Evolutionary conservation across 2,888 invertebrate species (phyloP).

Genomic region (Amphipyra berbera): DNA sequence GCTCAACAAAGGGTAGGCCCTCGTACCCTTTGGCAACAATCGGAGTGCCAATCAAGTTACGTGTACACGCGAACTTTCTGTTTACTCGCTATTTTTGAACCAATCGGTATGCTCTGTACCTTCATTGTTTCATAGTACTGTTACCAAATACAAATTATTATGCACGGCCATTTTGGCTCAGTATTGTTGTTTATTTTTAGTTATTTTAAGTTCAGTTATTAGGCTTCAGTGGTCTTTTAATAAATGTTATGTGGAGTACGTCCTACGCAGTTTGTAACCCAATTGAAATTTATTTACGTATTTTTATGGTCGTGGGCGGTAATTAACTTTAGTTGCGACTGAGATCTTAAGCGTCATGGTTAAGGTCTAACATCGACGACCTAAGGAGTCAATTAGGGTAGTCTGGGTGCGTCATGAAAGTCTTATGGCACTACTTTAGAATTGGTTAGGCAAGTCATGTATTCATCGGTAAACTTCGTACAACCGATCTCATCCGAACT

Average conservation of each 20-base stretch:
- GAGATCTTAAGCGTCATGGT: slow-evolving; percentile 11
- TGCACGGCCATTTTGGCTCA: slow-evolving; percentile 3
- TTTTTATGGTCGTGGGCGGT: slow-evolving; percentile 4
- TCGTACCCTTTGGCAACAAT: slow-evolving; percentile 20
- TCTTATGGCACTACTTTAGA: not conserved
- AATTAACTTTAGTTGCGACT: slow-evolving; percentile 2
- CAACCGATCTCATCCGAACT: too few relatives aligned
- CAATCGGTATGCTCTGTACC: slow-evolving; percentile 15
- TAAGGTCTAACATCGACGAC: not conserved
- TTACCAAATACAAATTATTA: slow-evolving; percentile 24
- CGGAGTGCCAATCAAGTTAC: slow-evolving; percentile 43
- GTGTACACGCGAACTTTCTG: slow-evolving; percentile 33
- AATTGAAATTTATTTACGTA: slow-evolving; percentile 22
- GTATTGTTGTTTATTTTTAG: slow-evolving; percentile 26
- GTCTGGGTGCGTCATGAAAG: slow-evolving; percentile 1
- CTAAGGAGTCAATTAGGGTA: not conserved
- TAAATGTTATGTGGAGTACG: slow-evolving; percentile 8
- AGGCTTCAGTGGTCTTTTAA: slow-evolving; percentile 3
- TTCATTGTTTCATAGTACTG: slow-evolving; percentile 2
- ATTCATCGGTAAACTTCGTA: too few relatives aligned
- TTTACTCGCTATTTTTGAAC: slow-evolving; percentile 35
- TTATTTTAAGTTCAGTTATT: slow-evolving; percentile 5
- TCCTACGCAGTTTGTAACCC: slow-evolving; percentile 18
- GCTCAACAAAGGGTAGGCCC: slow-evolving; percentile 20
- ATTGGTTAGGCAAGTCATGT: too few relatives aligned